Evolutionary conservation across 1,140 invertebrate species (phyloP).

Genomic region (Zophobas morio): DNA sequence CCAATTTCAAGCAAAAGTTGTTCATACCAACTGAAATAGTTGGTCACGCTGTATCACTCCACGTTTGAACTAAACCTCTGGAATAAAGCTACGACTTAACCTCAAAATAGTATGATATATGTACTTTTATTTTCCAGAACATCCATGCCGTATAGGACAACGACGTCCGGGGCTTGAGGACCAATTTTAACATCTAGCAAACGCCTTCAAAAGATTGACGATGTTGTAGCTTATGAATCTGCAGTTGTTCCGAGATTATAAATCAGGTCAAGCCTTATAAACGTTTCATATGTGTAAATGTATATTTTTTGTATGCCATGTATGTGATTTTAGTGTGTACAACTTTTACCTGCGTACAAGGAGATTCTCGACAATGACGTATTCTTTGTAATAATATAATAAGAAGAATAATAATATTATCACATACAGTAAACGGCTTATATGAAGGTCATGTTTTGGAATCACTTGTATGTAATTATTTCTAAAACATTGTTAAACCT

Average conservation of each 20-base stretch:
- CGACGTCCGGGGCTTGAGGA: constrained; percentile 27
- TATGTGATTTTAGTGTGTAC: constrained; percentile 34
- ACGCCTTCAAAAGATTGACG: constrained; percentile 4
- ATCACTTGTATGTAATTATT: background rate
- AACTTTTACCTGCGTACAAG: background rate
- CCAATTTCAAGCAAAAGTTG: too few relatives aligned
- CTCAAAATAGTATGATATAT: too few relatives aligned
- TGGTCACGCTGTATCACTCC: too few relatives aligned
- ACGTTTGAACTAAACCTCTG: too few relatives aligned
- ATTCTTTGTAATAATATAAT: background rate
- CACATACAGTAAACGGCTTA: too few relatives aligned
- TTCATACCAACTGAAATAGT: too few relatives aligned
- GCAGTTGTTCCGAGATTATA: constrained; percentile 13
- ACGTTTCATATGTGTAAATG: constrained; percentile 46
- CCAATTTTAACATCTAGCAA: constrained; percentile 25
- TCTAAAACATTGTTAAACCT: background rate
- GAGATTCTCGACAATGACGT: background rate
- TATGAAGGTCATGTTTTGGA: background rate
- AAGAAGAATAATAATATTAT: too few relatives aligned
- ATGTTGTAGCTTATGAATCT: constrained; percentile 8
- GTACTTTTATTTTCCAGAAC: constrained; percentile 26
- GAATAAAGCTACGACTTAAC: too few relatives aligned
- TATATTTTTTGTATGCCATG: constrained; percentile 43
- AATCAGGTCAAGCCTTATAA: constrained; percentile 43
- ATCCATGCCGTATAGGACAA: constrained; percentile 44